phyloP scores from a whole-genome alignment of 2,797 vertebrate genomes.

The Chelon labrosus region DNA sequence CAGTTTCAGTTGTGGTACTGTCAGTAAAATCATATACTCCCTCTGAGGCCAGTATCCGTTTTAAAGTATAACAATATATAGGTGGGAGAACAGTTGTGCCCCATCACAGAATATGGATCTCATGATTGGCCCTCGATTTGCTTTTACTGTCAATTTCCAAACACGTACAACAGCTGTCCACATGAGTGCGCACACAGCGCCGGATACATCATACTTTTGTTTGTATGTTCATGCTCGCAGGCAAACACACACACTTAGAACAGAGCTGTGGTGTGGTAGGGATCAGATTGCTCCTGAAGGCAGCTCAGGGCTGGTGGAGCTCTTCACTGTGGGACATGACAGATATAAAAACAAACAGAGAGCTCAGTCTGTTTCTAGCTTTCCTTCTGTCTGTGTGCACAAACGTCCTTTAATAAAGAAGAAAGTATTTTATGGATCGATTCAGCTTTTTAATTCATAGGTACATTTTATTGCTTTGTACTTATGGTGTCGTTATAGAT shows the following conservation, averaged over 20 bases:
- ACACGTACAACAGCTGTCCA: background rate
- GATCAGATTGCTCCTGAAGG: slow-evolving; percentile 66
- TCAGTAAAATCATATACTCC: background rate
- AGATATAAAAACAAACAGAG: slow-evolving; percentile 54
- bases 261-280: slow-evolving; percentile 23
- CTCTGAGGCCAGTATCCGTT: background rate
- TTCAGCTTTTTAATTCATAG: background rate
- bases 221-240: background rate
- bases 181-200: background rate
- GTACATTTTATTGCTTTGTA: no score
- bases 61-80: background rate
- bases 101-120: background rate
- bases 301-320: slow-evolving; percentile 58
- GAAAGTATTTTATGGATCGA: background rate
- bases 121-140: background rate
- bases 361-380: slow-evolving; percentile 23
- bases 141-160: background rate
- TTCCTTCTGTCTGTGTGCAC: background rate
- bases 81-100: background rate
- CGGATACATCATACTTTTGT: slow-evolving; percentile 29
- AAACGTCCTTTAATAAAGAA: background rate
- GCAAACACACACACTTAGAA: background rate
- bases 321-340: slow-evolving; percentile 50
- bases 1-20: background rate
- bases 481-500: no score